Conservation (phyloP, 2,797 vertebrate species). For the Premnoplex brunnescens region DNA sequence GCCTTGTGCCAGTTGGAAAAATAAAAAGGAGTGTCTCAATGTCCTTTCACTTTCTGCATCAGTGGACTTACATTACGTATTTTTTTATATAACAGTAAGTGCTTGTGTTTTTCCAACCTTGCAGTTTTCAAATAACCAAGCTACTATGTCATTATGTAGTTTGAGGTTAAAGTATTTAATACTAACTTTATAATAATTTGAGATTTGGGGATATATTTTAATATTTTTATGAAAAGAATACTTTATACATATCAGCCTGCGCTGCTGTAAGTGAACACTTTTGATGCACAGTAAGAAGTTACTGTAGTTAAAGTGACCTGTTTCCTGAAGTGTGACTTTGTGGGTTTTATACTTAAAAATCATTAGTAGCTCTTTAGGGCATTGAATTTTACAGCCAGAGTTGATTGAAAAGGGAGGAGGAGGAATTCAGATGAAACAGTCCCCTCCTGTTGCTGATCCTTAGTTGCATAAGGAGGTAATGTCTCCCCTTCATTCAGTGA, state of each 20-base stretch:
- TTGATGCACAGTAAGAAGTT: not conserved
- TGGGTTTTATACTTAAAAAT: not conserved
- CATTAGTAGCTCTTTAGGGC: not conserved
- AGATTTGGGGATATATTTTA: not conserved
- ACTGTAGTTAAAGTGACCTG: not conserved
- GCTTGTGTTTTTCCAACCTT: not conserved
- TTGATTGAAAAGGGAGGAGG: not conserved
- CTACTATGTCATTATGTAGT: not conserved
- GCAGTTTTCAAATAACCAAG: not conserved
- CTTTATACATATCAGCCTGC: not conserved
- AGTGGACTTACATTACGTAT: not conserved
- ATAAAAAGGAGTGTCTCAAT: not conserved
- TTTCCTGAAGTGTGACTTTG: not conserved
- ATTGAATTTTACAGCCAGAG: not conserved
- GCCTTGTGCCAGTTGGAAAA: not conserved
- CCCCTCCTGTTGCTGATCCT: constrained; percentile 50
- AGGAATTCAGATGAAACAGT: constrained; percentile 19
- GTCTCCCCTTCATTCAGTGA: constrained; percentile 66
- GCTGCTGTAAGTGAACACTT: not conserved
- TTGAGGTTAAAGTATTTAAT: not conserved
- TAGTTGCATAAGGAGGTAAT: constrained; percentile 64
- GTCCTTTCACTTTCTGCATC: constrained; percentile 8
- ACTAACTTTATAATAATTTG: not conserved
- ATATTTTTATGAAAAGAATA: not conserved
- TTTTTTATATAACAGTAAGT: not conserved